Evolutionary conservation across 2,797 vertebrate genomes (phyloP), one percentile per base, ranked within the genome.

Genomic region (Sitta carolinensis): DNA sequence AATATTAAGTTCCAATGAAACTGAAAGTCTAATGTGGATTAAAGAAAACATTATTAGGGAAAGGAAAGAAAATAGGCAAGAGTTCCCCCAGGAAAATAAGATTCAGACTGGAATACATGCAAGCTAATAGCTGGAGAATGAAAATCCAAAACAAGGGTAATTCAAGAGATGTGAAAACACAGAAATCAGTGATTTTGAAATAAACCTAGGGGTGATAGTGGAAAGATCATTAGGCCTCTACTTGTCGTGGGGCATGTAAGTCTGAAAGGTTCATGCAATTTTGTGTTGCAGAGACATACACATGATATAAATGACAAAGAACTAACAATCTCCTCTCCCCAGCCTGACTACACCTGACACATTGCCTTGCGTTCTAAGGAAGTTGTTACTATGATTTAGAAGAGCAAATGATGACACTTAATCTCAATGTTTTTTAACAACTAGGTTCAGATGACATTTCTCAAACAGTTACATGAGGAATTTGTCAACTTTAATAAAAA

Each of bases 401-500:
- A 87, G 45, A 59, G 34, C 61, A 85, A 91, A 17, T 69, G 74
- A 16, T 18, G 42, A 70, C 72, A 87, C 75, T 78, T 88, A 47
- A 75, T 90, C 54, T 88, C 73, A 77, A 13, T 76, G 50, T 45
- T 92, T 93, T 89, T 92, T 12, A 93, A 57, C 51, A 87, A 32
- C 27, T 47, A 43, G 19, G n/a, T 74, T 91, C 79, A 70, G 77
- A 67, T 85, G 75, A 89, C 87, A 94, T 94, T 96, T 93, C 75
- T 93, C 64, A 80, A 87, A 63, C 64, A 85, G 82, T 38, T 89
- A 89, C 32, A 92, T 32, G 57, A 83, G 61, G 32, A 67, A 76
- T 89, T 75, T 83, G 76, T 84, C 83, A 86, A 66, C 20, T 93
- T 90, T 59, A 93, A 90, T 81, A 93, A 87, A 93, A 87, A 74